Percentiles rank a stretch among this genome's conserved stretches.
Conservation (phyloP, 2,888 invertebrate genomes). For the Pycnomerus fuliginosus region DNA sequence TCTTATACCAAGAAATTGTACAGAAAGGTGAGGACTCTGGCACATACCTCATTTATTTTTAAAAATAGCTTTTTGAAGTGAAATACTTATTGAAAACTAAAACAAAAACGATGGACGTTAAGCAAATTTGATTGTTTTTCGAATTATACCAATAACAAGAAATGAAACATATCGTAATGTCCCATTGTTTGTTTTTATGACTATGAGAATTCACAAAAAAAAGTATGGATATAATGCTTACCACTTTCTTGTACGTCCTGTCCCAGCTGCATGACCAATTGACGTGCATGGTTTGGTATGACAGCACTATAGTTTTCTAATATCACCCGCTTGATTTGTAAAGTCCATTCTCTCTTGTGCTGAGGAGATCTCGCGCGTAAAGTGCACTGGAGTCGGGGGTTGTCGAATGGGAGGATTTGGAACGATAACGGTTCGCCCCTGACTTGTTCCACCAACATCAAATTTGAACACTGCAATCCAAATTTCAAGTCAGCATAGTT, state of each 20-base stretch:
- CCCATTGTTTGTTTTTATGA: too few species aligned
- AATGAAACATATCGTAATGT: too few species aligned
- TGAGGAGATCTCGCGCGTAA: conserved; percentile 79
- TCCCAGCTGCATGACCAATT: conserved; percentile 86
- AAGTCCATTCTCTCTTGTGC: conserved; percentile 84
- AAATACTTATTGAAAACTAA: too few species aligned
- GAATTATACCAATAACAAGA: too few species aligned
- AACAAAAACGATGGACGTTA: too few species aligned
- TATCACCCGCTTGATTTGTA: conserved; percentile 82
- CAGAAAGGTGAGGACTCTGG: too few species aligned
- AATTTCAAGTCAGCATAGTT: too few species aligned
- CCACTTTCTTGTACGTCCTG: conserved; percentile 58
- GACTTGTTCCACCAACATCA: conserved; percentile 96
- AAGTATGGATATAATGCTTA: conserved; percentile 25
- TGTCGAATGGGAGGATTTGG: conserved; percentile 95
- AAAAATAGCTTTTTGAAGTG: too few species aligned
- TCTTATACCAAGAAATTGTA: too few species aligned
- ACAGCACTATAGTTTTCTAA: conserved; percentile 90
- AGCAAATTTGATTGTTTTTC: too few species aligned
- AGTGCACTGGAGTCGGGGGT: conserved; percentile 88
- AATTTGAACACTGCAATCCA: conserved; percentile 94
- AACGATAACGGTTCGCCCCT: conserved; percentile 93
- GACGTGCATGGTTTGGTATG: conserved; percentile 92
- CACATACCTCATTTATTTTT: too few species aligned
- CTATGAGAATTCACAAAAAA: too few species aligned